These are phyloP conservation scores for Capitulum mitella DNA, from an alignment of 2,888 invertebrate species.

Conservation along the genomic window DNA sequence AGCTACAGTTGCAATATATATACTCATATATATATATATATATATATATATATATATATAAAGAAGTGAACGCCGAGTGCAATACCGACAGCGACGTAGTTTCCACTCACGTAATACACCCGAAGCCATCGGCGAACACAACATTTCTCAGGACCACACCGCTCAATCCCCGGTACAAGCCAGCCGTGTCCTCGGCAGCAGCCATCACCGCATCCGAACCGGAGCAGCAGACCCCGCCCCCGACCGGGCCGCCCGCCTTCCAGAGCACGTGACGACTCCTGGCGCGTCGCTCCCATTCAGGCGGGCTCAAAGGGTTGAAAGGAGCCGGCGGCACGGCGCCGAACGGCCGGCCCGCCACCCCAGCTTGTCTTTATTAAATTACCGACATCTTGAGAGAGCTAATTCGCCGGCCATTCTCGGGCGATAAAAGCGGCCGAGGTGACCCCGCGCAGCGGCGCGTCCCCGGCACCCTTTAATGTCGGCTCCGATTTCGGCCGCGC, in stretches of 20 bases:
- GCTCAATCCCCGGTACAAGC: no score
- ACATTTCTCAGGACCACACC: no score
- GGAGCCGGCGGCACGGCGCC: slow-evolving; percentile 13
- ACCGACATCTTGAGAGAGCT: slow-evolving; percentile 20
- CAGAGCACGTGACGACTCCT: neutral
- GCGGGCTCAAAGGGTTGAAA: slow-evolving; percentile 20
- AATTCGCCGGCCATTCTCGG: slow-evolving; percentile 6
- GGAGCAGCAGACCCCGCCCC: no score
- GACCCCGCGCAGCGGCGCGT: neutral
- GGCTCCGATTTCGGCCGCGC: neutral
- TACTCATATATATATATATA: no score
- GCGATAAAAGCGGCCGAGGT: neutral
- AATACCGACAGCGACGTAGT: no score
- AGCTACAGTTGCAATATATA: no score
- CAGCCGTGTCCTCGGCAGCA: no score
- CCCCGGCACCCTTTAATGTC: neutral
- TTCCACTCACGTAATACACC: no score
- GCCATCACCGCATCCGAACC: no score
- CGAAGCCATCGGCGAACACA: no score
- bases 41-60: no score
- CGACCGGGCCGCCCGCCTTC: neutral
- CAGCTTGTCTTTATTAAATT: slow-evolving; percentile 20
- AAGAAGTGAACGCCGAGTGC: no score
- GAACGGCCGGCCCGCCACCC: slow-evolving; percentile 19
- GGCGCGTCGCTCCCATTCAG: neutral